A percentile compares a stretch with the other conserved stretches of the same genome.
phyloP scores from a whole-genome alignment of 2,113 vertebrate species.

The Poicephalus gulielmi region DNA sequence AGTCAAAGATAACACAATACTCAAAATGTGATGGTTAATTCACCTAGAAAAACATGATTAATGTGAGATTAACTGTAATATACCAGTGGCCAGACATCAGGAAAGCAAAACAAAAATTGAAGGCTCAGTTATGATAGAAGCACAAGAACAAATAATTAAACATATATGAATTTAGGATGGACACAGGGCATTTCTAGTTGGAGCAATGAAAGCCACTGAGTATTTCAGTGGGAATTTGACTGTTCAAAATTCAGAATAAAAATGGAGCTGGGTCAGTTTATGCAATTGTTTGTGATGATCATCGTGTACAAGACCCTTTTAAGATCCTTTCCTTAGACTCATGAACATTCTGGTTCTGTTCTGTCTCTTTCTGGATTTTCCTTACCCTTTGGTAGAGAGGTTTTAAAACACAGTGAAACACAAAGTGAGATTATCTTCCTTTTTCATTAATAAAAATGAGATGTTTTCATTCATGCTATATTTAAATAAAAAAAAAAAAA shows the following conservation, averaged over 20 bases:
- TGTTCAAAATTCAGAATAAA: not conserved
- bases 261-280: not conserved
- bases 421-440: not conserved
- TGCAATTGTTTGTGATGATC: not conserved
- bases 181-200: not conserved
- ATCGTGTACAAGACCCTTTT: fast-evolving
- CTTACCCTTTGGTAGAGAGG: not conserved
- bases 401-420: not conserved
- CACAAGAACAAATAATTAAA: not conserved
- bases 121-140: not conserved
- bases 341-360: fast-evolving
- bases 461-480: not conserved
- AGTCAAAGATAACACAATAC: not conserved
- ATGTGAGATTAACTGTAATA: not conserved
- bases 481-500: not conserved
- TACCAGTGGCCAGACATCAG: not conserved
- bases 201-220: not conserved
- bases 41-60: not conserved
- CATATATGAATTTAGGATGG: not conserved
- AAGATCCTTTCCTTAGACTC: not conserved
- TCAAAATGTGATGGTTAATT: not conserved
- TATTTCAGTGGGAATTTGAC: not conserved
- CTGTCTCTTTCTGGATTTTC: not conserved
- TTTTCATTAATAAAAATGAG: not conserved
- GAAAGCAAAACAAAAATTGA: not conserved